phyloP scores from a whole-genome alignment of 1,140 invertebrate species.

The Drosophila trapezifrons region DNA sequence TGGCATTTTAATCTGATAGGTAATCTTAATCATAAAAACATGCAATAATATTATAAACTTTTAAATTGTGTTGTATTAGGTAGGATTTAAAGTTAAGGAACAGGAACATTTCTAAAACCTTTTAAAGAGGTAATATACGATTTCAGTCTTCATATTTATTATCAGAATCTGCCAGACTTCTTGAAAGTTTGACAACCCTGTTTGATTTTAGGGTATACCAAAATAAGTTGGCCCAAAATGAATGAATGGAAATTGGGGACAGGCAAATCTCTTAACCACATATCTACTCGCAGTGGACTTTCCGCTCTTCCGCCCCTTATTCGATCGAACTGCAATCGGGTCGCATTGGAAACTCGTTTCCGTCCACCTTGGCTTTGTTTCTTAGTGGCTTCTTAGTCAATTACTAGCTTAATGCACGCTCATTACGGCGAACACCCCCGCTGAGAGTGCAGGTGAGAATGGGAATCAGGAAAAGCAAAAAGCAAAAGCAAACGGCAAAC shows the following conservation, averaged over 20 bases:
- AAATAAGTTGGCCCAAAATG: constrained; percentile 40
- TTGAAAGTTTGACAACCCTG: not conserved
- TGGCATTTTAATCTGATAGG: not conserved
- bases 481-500: constrained; percentile 21
- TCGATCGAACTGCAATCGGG: constrained; percentile 38
- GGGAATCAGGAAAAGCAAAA: constrained; percentile 24
- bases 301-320: constrained; percentile 11
- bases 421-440: constrained; percentile 40
- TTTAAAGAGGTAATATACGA: too few species aligned
- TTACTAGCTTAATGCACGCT: constrained; percentile 66
- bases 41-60: too few species aligned
- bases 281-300: constrained; percentile 15
- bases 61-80: too few species aligned
- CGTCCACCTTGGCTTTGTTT: constrained; percentile 78
- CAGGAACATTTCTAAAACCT: too few species aligned
- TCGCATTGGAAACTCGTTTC: constrained; percentile 66
- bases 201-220: constrained; percentile 15
- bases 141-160: too few species aligned
- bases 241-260: constrained; percentile 42
- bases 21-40: not conserved
- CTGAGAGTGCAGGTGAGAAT: constrained; percentile 27
- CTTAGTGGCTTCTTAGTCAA: constrained; percentile 60
- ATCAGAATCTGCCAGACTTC: too few species aligned
- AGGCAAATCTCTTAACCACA: constrained; percentile 26
- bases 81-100: too few species aligned